Conservation (phyloP, 2,113 vertebrate species). For the Xenus cinereus region DNA sequence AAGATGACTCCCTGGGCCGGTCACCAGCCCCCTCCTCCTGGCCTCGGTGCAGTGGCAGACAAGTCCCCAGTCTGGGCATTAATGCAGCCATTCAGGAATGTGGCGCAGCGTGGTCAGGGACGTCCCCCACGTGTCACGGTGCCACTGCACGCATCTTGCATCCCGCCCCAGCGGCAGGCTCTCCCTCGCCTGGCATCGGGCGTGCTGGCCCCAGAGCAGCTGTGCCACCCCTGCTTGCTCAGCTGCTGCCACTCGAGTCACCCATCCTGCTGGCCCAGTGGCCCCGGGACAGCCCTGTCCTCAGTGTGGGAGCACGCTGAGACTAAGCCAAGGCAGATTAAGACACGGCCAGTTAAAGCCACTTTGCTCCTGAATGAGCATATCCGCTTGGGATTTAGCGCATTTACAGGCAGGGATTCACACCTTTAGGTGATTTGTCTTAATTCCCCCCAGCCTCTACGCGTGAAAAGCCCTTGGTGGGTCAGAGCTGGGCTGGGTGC, state of each 20-base stretch:
- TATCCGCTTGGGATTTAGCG: conserved; percentile 51
- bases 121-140: background rate
- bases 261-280: background rate
- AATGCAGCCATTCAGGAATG: background rate
- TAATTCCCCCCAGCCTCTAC: background rate
- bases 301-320: background rate
- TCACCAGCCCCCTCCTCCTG: background rate
- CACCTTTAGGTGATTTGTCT: conserved; percentile 51
- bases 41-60: background rate
- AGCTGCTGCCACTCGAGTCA: background rate
- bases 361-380: conserved; percentile 1
- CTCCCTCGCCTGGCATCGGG: background rate
- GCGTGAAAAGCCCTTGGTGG: background rate
- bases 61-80: background rate
- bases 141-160: rapidly evolving
- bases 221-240: background rate
- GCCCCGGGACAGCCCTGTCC: background rate
- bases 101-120: background rate
- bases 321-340: conserved; percentile 23
- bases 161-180: background rate
- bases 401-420: conserved; percentile 47
- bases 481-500: background rate
- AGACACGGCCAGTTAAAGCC: conserved; percentile 1
- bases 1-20: background rate
- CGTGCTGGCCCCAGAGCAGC: background rate